A percentile compares a stretch with the other conserved stretches of the same genome.
These are phyloP conservation scores for Torymus aiolomorphi DNA, from an alignment of 2,888 invertebrate species.

Conservation along the genomic window DNA sequence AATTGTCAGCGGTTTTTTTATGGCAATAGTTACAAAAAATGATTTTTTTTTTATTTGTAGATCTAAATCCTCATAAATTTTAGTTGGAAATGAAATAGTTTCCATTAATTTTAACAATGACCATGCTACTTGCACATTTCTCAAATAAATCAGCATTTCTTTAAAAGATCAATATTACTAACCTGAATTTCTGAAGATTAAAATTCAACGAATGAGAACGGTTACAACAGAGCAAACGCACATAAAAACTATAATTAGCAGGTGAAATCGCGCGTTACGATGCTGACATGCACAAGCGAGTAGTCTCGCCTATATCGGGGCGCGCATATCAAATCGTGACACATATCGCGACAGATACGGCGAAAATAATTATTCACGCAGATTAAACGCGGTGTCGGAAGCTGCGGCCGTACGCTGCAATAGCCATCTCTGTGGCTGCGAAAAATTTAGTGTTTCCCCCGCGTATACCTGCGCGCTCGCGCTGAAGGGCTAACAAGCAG, in stretches of 20 bases:
- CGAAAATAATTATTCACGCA: constrained; percentile 46
- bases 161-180: too few relatives aligned
- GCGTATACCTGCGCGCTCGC: too few relatives aligned
- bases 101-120: too few relatives aligned
- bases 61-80: too few relatives aligned
- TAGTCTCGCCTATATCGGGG: constrained; percentile 14
- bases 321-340: constrained; percentile 49
- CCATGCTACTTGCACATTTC: too few relatives aligned
- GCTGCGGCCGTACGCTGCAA: not conserved
- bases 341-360: constrained; percentile 41
- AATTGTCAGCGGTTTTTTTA: too few relatives aligned
- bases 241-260: constrained; percentile 48
- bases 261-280: constrained; percentile 31
- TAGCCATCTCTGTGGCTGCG: not conserved
- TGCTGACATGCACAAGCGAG: constrained; percentile 34
- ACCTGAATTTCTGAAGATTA: too few relatives aligned
- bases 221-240: constrained; percentile 6
- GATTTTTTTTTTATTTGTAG: too few relatives aligned
- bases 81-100: too few relatives aligned
- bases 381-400: constrained; percentile 34
- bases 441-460: constrained; percentile 14
- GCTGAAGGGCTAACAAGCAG: too few relatives aligned
- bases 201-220: not conserved
- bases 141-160: too few relatives aligned
- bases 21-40: too few relatives aligned